Evolutionary conservation across 2,888 invertebrate species (phyloP), one percentile per base, ranked within the genome.

Genomic region (Eudemis profundana): DNA sequence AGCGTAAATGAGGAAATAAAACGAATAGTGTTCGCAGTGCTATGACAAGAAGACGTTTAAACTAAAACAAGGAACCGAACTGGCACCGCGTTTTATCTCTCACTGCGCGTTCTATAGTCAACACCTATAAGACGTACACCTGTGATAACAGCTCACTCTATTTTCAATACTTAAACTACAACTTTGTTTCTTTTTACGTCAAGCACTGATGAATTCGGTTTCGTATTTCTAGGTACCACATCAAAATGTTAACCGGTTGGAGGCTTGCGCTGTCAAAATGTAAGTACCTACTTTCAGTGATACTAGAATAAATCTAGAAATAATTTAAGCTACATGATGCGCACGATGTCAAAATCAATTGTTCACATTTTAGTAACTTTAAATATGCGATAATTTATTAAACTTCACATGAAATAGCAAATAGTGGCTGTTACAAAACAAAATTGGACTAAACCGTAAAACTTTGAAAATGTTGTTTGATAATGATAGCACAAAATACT

Each of bases 241-340:
- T 70, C 78, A 82, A 81, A 71, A 91, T 92, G 92, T 79, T 92
- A 73, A 80, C 89, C 46, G 92, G 92, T 79, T 92, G 92, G 92
- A 79, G 84, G 68, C 78, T 91, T 27, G 76, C 68, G 15, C 69
- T 92, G 50, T 92, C 92, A 53, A 92, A 89, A 85, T 72, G 92
- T 92, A 76, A 88, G 92, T 91, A 75, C 21, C 56, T n/a, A n/a
- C n/a, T n/a, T n/a, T n/a, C n/a, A n/a, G n/a, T 42, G 38, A 44
- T 29, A n/a, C n/a, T 23, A 46, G 15, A 5, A 14, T 46, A 33
- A 14, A 15, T 5, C 23, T 44, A 17, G 10, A 17, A 19, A 44
- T 7, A 44, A 14, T 40, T 40, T 7, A 14, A 40, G 40, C 14
- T 23, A 23, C 3, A 5, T 4, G 23, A n/a, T 23, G 23, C 23